phyloP scores from a whole-genome alignment of 2,113 vertebrate species.

The Callipepla squamata region DNA sequence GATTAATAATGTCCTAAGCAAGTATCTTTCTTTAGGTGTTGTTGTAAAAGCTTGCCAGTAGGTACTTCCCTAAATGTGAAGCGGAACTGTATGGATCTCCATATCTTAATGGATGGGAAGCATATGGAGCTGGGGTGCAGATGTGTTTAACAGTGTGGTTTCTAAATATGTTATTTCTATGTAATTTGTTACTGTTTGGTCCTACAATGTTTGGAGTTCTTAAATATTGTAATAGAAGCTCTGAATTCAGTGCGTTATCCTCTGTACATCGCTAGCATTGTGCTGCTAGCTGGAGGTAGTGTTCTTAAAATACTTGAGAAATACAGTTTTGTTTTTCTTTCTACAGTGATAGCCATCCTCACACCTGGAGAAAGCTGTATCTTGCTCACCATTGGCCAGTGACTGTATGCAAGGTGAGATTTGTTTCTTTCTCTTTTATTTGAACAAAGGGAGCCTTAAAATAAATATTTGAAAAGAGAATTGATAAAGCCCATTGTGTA shows the following conservation, averaged over 20 bases:
- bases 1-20: not conserved
- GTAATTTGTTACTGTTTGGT: not conserved
- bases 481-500: not conserved
- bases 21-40: not conserved
- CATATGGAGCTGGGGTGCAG: not conserved
- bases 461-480: not conserved
- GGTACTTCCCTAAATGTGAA: not conserved
- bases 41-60: not conserved
- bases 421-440: not conserved
- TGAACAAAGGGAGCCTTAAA: not conserved
- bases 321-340: constrained; percentile 8
- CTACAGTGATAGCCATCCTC: constrained; percentile 32
- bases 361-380: constrained; percentile 76
- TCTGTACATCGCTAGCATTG: not conserved
- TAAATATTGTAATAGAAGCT: not conserved
- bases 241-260: not conserved
- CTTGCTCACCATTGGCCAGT: constrained; percentile 82
- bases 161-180: not conserved
- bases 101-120: not conserved
- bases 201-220: not conserved
- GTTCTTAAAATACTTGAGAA: not conserved
- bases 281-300: not conserved
- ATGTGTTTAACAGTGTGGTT: not conserved
- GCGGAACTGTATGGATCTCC: not conserved
- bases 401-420: constrained; percentile 80